Conservation (phyloP, 2,888 invertebrate species). For the Leptinotarsa peninsularis region DNA sequence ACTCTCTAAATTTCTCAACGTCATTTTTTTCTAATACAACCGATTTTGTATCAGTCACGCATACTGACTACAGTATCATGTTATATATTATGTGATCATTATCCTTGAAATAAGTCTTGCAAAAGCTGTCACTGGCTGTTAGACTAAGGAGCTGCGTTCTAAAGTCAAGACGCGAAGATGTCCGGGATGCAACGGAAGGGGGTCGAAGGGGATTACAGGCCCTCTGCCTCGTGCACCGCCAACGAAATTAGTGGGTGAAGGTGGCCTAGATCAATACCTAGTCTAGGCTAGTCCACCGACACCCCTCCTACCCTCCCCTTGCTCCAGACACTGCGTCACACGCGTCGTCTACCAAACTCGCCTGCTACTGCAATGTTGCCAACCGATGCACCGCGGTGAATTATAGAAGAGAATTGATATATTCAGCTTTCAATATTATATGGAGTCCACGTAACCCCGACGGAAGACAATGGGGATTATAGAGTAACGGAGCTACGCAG, state of each 20-base stretch:
- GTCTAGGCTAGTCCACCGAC: slow-evolving; percentile 62
- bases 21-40: no score
- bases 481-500: slow-evolving; percentile 1
- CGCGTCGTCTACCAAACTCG: slow-evolving; percentile 49
- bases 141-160: slow-evolving; percentile 36
- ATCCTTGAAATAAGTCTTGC: background rate
- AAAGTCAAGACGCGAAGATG: slow-evolving; percentile 53
- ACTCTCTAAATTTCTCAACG: no score
- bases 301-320: slow-evolving; percentile 45
- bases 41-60: no score
- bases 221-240: slow-evolving; percentile 52
- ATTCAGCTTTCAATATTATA: slow-evolving; percentile 34
- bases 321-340: slow-evolving; percentile 55
- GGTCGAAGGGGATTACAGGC: slow-evolving; percentile 38
- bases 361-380: slow-evolving; percentile 44
- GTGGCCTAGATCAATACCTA: slow-evolving; percentile 66
- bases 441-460: slow-evolving; percentile 29
- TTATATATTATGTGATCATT: no score
- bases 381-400: slow-evolving; percentile 40
- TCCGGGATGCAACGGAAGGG: slow-evolving; percentile 53
- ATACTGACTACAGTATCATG: no score
- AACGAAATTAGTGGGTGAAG: slow-evolving; percentile 67
- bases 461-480: slow-evolving; percentile 15
- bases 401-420: slow-evolving; percentile 50
- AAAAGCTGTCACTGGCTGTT: slow-evolving; percentile 3